Percentiles rank a stretch among this genome's conserved stretches.
Evolutionary conservation across 2,888 invertebrate genomes (phyloP).

Genomic region (Melipona bicolor): DNA sequence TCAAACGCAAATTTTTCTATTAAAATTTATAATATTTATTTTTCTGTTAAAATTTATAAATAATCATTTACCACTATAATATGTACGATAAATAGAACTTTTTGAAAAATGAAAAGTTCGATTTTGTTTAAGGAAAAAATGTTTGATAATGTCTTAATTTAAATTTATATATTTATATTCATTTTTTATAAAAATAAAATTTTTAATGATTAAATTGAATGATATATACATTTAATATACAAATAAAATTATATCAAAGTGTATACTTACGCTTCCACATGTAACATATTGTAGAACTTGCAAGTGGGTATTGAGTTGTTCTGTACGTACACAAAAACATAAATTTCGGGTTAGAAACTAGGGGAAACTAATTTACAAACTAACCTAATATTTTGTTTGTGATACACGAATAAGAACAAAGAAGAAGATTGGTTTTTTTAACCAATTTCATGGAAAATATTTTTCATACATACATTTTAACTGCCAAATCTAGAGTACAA

Average conservation of each 20-base stretch:
- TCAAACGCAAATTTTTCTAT: neutral
- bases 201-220: neutral
- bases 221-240: neutral
- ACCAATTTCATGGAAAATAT: neutral
- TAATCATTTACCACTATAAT: no score
- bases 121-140: neutral
- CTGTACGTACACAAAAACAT: neutral
- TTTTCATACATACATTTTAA: neutral
- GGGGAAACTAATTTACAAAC: neutral
- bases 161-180: neutral
- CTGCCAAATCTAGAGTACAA: neutral
- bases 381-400: neutral
- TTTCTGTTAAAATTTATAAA: neutral
- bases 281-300: neutral
- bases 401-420: neutral
- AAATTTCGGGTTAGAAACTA: constrained; percentile 20
- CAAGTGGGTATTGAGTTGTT: neutral
- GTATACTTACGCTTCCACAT: constrained; percentile 15
- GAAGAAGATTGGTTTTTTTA: neutral
- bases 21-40: no score
- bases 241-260: neutral
- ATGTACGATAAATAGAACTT: no score
- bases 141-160: neutral
- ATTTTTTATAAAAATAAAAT: neutral
- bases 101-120: neutral